Evolutionary conservation across 2,113 vertebrate species (phyloP), one percentile per base, ranked within the genome.

Genomic region (Elaphurus davidianus): DNA sequence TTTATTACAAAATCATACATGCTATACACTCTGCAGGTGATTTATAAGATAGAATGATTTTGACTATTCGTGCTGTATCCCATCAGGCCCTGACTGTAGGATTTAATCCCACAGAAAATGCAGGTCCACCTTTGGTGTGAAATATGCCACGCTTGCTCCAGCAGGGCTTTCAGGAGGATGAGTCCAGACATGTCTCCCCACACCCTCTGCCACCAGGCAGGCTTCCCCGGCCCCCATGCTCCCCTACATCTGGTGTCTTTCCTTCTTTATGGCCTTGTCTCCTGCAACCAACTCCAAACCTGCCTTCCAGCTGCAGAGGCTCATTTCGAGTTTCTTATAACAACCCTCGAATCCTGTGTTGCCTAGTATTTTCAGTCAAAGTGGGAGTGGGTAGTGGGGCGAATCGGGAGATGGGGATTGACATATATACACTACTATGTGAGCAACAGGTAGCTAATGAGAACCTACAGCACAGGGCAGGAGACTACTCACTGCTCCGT

Each of bases 71-170:
- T 30, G 45, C 36, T 43, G 50, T 19, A 54, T 33, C 0, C 6
- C 57, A n/a, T 90, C 40, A 11, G 7, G 27, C 21, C 33, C 87
- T 91, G 62, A 84, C 62, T 67, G 43, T 33, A 67, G 84, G 27
- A 85, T 88, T 79, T 33, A 40, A 81, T 55, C 64, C 45, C 78
- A 60, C 10, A 0, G 55, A 50, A 64, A 40, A 21, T 62, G 6
- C 11, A 60, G 74, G 25, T 3, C 36, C 30, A 16, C n/a, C 55
- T n/a, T 57, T n/a, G 43, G 25, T 6, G 2, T 7, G 33, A 76
- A 40, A 47, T 13, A 13, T 10, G 50, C 47, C 60, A 21, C 0
- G 0, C 3, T 2, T 11, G 33, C 36, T n/a, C 8, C 19, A 54
- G n/a, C 45, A 45, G 43, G 74, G 57, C 57, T 54, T 7, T 67